Percentiles rank a stretch among this genome's conserved stretches.
phyloP scores from a whole-genome alignment of 2,113 vertebrate species.

The Menura novaehollandiae region DNA sequence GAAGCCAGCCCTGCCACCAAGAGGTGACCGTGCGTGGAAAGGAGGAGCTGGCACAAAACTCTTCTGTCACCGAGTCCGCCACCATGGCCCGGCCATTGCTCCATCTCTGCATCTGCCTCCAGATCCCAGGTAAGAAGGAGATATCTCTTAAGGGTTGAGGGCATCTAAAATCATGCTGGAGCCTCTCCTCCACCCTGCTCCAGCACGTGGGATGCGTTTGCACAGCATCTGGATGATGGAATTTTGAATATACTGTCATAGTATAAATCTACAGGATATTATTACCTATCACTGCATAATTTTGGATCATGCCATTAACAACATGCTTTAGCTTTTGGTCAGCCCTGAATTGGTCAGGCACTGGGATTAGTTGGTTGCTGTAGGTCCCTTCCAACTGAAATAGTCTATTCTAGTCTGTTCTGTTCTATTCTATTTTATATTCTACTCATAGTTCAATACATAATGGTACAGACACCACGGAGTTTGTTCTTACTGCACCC shows the following conservation, averaged over 20 bases:
- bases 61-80: accelerated
- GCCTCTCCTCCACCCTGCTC: background rate
- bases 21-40: background rate
- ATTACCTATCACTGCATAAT: accelerated
- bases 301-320: background rate
- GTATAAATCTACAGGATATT: background rate
- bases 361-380: accelerated
- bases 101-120: constrained; percentile 31
- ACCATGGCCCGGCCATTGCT: background rate
- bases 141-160: background rate
- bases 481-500: background rate
- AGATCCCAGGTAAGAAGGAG: constrained; percentile 44
- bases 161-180: background rate
- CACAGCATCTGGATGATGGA: background rate
- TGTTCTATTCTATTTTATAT: background rate
- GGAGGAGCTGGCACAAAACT: background rate
- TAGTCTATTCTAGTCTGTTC: background rate
- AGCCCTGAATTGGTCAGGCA: background rate
- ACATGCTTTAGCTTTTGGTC: background rate
- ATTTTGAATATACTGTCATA: background rate
- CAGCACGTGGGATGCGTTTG: accelerated
- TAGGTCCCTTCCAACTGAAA: background rate
- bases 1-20: background rate
- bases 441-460: background rate
- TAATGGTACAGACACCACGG: background rate